Conservation (phyloP, 2,888 invertebrate species). For the Serripes groenlandicus region DNA sequence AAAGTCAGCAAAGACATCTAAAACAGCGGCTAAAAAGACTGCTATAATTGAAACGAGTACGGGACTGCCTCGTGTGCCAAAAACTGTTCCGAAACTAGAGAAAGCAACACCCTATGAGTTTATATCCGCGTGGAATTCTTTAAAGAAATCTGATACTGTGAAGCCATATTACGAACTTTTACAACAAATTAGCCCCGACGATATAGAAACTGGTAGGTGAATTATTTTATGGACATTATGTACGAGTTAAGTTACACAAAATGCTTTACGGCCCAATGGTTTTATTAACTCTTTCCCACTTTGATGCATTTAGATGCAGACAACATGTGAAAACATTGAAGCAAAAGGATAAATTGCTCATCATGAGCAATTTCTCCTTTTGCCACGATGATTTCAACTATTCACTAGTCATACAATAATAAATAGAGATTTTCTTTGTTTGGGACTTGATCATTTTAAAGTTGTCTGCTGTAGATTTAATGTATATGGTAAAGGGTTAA, state of each 20-base stretch:
- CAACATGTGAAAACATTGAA: background rate
- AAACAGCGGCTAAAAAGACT: constrained; percentile 51
- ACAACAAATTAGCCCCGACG: constrained; percentile 79
- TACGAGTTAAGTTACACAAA: too few relatives aligned
- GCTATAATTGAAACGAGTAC: constrained; percentile 68
- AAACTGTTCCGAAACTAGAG: constrained; percentile 71
- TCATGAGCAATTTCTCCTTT: background rate
- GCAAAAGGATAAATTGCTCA: background rate
- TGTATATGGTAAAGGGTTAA: too few relatives aligned
- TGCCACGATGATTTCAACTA: background rate
- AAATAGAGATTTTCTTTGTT: too few relatives aligned
- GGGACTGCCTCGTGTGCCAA: constrained; percentile 72
- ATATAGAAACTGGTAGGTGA: constrained; percentile 79
- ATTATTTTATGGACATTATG: background rate
- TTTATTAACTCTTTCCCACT: too few relatives aligned
- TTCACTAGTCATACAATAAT: too few relatives aligned
- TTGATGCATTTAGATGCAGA: too few relatives aligned
- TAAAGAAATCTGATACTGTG: constrained; percentile 77
- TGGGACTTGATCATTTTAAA: too few relatives aligned
- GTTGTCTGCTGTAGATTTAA: too few relatives aligned
- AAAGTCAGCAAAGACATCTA: constrained; percentile 32
- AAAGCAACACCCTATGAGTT: constrained; percentile 85
- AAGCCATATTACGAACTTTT: constrained; percentile 82
- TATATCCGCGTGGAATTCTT: constrained; percentile 84
- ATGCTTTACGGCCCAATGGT: too few relatives aligned